Conservation (phyloP, 1,140 invertebrate genomes). For the Acromyrmex heyeri region DNA sequence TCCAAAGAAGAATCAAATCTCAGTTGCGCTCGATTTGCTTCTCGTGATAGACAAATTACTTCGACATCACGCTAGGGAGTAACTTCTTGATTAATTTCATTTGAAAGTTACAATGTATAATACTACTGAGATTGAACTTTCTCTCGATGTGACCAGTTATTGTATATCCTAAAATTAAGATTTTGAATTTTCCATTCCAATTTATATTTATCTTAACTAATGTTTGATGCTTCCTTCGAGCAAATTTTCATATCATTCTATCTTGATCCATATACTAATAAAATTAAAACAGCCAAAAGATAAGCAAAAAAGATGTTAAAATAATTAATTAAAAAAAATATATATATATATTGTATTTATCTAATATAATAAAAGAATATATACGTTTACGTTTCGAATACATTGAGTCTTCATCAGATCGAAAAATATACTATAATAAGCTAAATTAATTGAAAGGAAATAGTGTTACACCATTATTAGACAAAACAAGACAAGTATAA, state of each 20-base stretch:
- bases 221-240: constrained; percentile 14
- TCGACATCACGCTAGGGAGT: constrained; percentile 34
- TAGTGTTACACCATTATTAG: too few species aligned
- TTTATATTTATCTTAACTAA: constrained; percentile 18
- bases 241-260: constrained; percentile 17
- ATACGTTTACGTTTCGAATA: too few species aligned
- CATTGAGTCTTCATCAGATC: too few species aligned
- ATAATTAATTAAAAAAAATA: too few species aligned
- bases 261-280: neutral
- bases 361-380: too few species aligned
- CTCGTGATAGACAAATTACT: constrained; percentile 46
- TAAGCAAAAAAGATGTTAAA: too few species aligned
- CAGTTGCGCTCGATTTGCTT: constrained; percentile 35
- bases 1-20: constrained; percentile 43
- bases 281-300: too few species aligned
- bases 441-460: too few species aligned
- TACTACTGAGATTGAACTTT: constrained; percentile 22
- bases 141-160: constrained; percentile 10
- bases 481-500: too few species aligned
- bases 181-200: constrained; percentile 34
- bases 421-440: too few species aligned
- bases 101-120: constrained; percentile 36
- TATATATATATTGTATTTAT: too few species aligned
- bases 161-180: neutral
- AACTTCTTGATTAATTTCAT: constrained; percentile 44